phyloP scores from a whole-genome alignment of 1,140 invertebrate species.

The Cyphomyrmex costatus region DNA sequence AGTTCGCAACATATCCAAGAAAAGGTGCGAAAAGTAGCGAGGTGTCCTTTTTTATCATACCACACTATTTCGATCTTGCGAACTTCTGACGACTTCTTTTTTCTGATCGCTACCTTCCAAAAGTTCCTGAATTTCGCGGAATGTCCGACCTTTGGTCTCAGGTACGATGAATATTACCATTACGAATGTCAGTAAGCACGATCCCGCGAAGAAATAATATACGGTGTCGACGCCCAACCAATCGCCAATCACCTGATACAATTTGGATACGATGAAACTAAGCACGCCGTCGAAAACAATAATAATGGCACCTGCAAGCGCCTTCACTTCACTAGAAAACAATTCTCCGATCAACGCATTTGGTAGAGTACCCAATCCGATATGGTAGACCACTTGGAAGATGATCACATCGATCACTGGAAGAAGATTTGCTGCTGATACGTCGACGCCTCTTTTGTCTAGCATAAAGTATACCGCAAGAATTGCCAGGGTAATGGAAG shows the following conservation, averaged over 20 bases:
- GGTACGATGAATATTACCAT: conserved; percentile 83
- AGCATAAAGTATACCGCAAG: conserved; percentile 89
- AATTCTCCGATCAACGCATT: conserved; percentile 92
- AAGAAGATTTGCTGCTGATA: conserved; percentile 86
- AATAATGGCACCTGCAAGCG: conserved; percentile 89
- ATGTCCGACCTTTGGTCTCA: conserved; percentile 86
- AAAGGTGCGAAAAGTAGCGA: background rate
- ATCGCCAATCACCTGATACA: conserved; percentile 90
- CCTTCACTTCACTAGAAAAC: conserved; percentile 91
- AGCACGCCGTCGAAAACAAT: conserved; percentile 91
- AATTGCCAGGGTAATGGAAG: conserved; percentile 87
- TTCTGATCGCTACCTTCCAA: conserved; percentile 40
- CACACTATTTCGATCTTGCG: background rate
- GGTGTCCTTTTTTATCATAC: conserved; percentile 38
- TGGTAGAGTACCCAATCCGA: conserved; percentile 92
- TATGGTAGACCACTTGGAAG: conserved; percentile 91
- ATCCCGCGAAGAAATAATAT: conserved; percentile 92
- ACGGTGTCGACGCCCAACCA: conserved; percentile 89
- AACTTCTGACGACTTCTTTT: background rate
- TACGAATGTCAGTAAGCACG: conserved; percentile 85
- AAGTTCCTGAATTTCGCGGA: conserved; percentile 83
- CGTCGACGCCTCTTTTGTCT: conserved; percentile 63
- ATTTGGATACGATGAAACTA: conserved; percentile 92
- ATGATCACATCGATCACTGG: conserved; percentile 90
- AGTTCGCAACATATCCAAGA: background rate